phyloP scores from a whole-genome alignment of 2,797 vertebrate genomes.

The Alfaro cultratus region DNA sequence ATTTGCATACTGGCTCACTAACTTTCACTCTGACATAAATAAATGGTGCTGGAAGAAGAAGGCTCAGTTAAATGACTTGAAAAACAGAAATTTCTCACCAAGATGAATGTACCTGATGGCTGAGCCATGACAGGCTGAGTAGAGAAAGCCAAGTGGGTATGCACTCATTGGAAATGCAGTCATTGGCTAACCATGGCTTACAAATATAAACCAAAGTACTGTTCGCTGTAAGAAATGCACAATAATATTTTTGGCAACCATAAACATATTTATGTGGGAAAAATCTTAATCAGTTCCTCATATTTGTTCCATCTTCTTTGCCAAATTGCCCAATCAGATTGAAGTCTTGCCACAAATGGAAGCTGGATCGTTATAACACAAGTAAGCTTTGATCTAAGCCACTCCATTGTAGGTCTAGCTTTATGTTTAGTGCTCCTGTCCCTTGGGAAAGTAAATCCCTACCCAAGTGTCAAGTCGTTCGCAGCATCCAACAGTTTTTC shows the following conservation, averaged over 20 bases:
- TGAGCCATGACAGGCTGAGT: slow-evolving; percentile 40
- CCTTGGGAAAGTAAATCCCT: not conserved
- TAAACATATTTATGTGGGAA: slow-evolving; percentile 30
- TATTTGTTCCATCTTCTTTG: not conserved
- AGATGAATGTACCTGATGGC: slow-evolving; percentile 49
- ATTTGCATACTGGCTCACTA: slow-evolving; percentile 24
- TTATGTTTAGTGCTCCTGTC: not conserved
- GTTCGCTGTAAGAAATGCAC: slow-evolving; percentile 26
- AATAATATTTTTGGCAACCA: slow-evolving; percentile 31
- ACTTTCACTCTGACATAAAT: slow-evolving; percentile 36
- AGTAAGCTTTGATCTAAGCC: not conserved
- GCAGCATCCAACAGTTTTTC: not conserved
- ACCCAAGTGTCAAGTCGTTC: not conserved
- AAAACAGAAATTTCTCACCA: slow-evolving; percentile 47
- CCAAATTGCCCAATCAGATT: not conserved
- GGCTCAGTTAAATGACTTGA: slow-evolving; percentile 35
- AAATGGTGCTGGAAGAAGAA: slow-evolving; percentile 32
- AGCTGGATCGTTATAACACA: not conserved
- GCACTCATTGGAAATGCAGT: slow-evolving; percentile 34
- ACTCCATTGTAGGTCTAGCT: not conserved
- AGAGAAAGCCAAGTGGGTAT: slow-evolving; percentile 32
- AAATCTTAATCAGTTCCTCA: not conserved
- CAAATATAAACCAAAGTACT: slow-evolving; percentile 53
- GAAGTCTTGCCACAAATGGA: not conserved
- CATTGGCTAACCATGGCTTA: slow-evolving; percentile 46